phyloP scores from a whole-genome alignment of 2,888 invertebrate species.

The Mamestra brassicae region DNA sequence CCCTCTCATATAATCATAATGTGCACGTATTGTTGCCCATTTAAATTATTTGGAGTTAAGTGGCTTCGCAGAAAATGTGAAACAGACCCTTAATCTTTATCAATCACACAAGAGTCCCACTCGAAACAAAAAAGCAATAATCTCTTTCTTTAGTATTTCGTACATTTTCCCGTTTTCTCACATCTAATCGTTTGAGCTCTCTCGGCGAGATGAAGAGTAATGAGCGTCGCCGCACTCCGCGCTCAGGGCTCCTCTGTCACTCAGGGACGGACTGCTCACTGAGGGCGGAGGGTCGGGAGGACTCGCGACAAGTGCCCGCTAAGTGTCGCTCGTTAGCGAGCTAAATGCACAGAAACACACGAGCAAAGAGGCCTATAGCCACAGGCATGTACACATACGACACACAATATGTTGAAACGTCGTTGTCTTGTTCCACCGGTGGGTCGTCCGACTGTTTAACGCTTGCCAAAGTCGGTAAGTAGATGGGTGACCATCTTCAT shows the following conservation, averaged over 20 bases:
- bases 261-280: slow-evolving; percentile 35
- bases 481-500: neutral
- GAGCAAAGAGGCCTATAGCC: neutral
- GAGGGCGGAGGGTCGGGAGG: slow-evolving; percentile 5
- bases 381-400: neutral
- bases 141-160: slow-evolving; percentile 20
- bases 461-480: neutral
- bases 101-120: neutral
- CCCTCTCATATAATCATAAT: no score
- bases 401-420: no score
- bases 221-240: slow-evolving; percentile 29
- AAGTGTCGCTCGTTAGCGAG: slow-evolving; percentile 46
- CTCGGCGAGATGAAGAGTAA: slow-evolving; percentile 50
- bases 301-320: slow-evolving; percentile 19
- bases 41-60: neutral
- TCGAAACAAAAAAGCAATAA: neutral
- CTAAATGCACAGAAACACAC: slow-evolving; percentile 4
- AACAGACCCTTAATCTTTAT: neutral
- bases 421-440: neutral
- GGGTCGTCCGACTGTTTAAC: no score
- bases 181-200: slow-evolving; percentile 29
- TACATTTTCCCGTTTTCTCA: slow-evolving; percentile 11
- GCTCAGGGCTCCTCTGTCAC: slow-evolving; percentile 17
- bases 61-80: neutral
- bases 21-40: no score